phyloP scores from a whole-genome alignment of 2,797 vertebrate genomes.

The Typhlichthys subterraneus region DNA sequence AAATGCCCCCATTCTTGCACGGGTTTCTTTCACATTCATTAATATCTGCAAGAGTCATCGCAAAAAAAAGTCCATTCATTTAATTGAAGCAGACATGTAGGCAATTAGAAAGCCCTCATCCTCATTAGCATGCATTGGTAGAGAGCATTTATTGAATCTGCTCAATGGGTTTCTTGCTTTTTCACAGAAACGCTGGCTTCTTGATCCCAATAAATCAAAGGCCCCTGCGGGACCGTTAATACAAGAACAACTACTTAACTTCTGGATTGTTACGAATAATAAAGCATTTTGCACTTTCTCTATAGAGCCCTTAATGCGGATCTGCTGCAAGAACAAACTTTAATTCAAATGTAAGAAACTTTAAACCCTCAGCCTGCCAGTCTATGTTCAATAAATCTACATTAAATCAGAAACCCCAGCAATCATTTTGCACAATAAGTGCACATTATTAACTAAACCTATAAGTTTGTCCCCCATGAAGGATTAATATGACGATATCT shows the following conservation, averaged over 20 bases:
- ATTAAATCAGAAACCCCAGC: not conserved
- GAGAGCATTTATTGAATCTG: slow-evolving; percentile 59
- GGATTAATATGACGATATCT: not conserved
- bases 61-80: slow-evolving; percentile 48
- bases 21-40: slow-evolving; percentile 96
- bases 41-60: slow-evolving; percentile 81
- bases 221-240: slow-evolving; percentile 25
- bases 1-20: slow-evolving; percentile 96
- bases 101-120: slow-evolving; percentile 57
- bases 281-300: slow-evolving; percentile 22
- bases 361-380: not conserved
- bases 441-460: not conserved
- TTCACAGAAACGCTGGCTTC: slow-evolving; percentile 37
- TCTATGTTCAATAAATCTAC: not conserved
- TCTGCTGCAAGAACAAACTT: not conserved
- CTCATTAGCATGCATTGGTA: slow-evolving; percentile 66
- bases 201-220: slow-evolving; percentile 54
- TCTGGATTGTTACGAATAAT: slow-evolving; percentile 27
- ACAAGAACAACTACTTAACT: slow-evolving; percentile 15
- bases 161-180: slow-evolving; percentile 52
- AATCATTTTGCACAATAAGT: not conserved
- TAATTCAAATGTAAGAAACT: not conserved
- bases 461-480: too few relatives aligned
- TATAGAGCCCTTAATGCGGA: not conserved
- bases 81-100: slow-evolving; percentile 46